Base-by-base conservation (phyloP, 2,797 vertebrate species). In the Sebastes vulpes region DNA sequence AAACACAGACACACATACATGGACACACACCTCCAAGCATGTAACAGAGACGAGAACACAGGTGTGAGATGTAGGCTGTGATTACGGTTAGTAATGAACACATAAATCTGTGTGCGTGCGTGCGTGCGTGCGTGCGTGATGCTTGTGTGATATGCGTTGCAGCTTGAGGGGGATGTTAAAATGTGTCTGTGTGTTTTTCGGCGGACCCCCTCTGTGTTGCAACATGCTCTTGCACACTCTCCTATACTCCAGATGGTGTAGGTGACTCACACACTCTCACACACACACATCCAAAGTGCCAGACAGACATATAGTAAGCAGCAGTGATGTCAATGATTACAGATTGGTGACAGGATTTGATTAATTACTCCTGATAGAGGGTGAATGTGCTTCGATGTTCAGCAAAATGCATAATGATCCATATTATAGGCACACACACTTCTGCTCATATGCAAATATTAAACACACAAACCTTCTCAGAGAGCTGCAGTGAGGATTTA, bases 181-280 rank as follows among this genome's bases (percentile, higher is more conserved):
- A 77, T 72, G 79, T 53, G 84, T 87, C 58, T 90, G 87, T 92
- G 87, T 89, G 85, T 84, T 89, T 75, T 92, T 89, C 28, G 10
- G 74, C 68, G 84, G 76, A 83, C 88, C 93, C 94, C 95, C 89
- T 85, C 89, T 89, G 94, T 77, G 92, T 85, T 74, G 77, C 94
- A 94, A 89, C 91, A 94, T 95, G 92, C 88, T 90, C 88, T 71
- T 75, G 84, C 75, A 77, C 89, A 93, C 88, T 72, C 83, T 86
- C 74, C 86, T 89, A 90, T 93, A 85, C 89, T 95, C 93, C 96
- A 96, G 95, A 96, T 97, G 96, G 95, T 94, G 90, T 87, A 91
- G 93, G 92, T 96, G 94, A 94, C 91, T 92, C 91, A 76, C 72
- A 61, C 67, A 82, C 81, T 58, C 46, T 54, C 82, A 32, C 60